A percentile compares a stretch with the other conserved stretches of the same genome.
phyloP scores from a whole-genome alignment of 2,888 invertebrate species.

The Drosophila diplacantha region DNA sequence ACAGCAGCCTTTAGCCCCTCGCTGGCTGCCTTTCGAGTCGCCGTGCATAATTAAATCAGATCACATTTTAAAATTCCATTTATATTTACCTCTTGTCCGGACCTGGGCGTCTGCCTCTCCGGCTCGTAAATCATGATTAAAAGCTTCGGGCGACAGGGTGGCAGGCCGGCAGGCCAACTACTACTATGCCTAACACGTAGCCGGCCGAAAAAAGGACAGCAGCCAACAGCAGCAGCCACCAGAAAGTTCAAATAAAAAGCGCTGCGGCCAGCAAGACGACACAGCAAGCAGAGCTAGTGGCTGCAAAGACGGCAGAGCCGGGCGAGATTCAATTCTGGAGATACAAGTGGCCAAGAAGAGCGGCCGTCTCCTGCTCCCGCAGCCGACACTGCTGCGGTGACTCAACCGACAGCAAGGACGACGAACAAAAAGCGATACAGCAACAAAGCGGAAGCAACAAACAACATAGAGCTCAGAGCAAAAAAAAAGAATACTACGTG shows the following conservation, averaged over 20 bases:
- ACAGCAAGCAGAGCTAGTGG: slow-evolving; percentile 38
- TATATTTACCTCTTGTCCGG: slow-evolving; percentile 69
- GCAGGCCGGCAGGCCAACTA: slow-evolving; percentile 30
- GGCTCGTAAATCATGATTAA: slow-evolving; percentile 75
- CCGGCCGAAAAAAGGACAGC: slow-evolving; percentile 24
- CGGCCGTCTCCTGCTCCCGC: slow-evolving; percentile 47
- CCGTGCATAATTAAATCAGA: slow-evolving; percentile 74
- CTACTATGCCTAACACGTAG: slow-evolving; percentile 67
- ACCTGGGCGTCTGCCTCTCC: slow-evolving; percentile 42
- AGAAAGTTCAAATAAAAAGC: slow-evolving; percentile 65
- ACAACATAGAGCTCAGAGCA: slow-evolving; percentile 22
- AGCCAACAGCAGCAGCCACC: slow-evolving; percentile 28
- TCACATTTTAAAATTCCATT: slow-evolving; percentile 75
- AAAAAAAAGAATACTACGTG: slow-evolving; percentile 25
- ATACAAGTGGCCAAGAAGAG: slow-evolving; percentile 67
- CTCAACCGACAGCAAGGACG: slow-evolving; percentile 51
- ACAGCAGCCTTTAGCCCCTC: slow-evolving; percentile 20
- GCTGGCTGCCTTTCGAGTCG: slow-evolving; percentile 37
- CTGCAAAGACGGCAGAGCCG: slow-evolving; percentile 59
- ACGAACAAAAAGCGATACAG: slow-evolving; percentile 25
- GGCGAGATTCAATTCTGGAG: slow-evolving; percentile 71
- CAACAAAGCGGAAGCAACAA: slow-evolving; percentile 37
- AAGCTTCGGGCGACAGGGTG: slow-evolving; percentile 70
- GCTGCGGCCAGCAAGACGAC: slow-evolving; percentile 60
- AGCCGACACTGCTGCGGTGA: slow-evolving; percentile 51